phyloP scores from a whole-genome alignment of 2,888 invertebrate species.

The Lepidochitona cinerea region DNA sequence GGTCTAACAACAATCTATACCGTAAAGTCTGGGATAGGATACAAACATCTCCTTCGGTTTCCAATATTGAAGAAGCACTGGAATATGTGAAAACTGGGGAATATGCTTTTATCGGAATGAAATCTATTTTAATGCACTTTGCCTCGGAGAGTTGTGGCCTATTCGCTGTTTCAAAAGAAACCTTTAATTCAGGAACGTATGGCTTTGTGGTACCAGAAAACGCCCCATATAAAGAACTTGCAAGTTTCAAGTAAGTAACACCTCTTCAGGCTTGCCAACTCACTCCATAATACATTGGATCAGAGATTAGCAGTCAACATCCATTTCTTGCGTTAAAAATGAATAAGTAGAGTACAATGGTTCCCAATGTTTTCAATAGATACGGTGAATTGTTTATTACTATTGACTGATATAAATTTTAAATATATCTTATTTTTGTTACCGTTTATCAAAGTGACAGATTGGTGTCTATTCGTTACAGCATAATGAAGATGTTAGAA shows the following conservation, averaged over 20 bases:
- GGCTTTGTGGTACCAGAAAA: neutral
- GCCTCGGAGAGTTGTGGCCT: conserved; percentile 17
- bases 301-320: too few relatives aligned
- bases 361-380: too few relatives aligned
- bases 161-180: neutral
- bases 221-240: neutral
- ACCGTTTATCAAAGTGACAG: too few relatives aligned
- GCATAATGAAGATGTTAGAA: conserved; percentile 2
- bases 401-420: too few relatives aligned
- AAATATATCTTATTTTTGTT: too few relatives aligned
- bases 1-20: neutral
- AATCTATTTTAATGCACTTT: conserved; percentile 10
- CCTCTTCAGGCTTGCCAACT: too few relatives aligned
- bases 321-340: too few relatives aligned
- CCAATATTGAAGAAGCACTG: neutral
- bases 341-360: too few relatives aligned
- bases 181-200: neutral
- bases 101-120: neutral
- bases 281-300: too few relatives aligned
- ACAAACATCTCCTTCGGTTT: neutral
- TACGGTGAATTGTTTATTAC: too few relatives aligned
- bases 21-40: neutral
- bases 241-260: neutral
- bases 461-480: neutral
- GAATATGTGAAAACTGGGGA: neutral